These are phyloP conservation scores for Agapornis roseicollis DNA, from an alignment of 2,113 vertebrate genomes.

Conservation along the genomic window DNA sequence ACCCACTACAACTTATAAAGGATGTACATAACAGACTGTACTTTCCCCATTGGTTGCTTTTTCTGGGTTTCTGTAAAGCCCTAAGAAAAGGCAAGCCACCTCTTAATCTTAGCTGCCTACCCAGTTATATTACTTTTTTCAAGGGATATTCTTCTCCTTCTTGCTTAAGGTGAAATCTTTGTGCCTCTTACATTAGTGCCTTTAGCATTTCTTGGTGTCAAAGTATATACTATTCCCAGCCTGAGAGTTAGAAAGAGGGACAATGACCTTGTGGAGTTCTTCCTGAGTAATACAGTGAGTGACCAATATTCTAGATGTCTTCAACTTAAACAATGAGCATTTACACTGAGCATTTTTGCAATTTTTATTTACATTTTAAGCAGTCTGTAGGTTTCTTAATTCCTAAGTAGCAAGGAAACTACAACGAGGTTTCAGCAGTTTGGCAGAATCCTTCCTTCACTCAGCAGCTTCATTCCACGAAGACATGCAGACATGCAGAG, in stretches of 20 bases:
- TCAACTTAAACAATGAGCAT: background rate
- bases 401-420: background rate
- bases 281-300: background rate
- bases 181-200: conserved; percentile 12
- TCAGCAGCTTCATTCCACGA: background rate
- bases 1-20: background rate
- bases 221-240: background rate
- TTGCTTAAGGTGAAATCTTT: background rate
- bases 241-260: background rate
- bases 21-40: background rate
- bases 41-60: background rate
- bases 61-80: background rate
- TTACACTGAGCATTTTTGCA: background rate
- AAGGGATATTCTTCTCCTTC: background rate
- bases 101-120: background rate
- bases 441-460: background rate
- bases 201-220: background rate
- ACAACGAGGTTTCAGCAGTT: background rate
- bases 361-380: background rate
- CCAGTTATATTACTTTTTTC: background rate
- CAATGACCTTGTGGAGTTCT: background rate
- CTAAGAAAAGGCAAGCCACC: background rate
- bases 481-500: background rate
- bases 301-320: background rate
- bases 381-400: background rate